Percentiles rank a stretch among this genome's conserved stretches.
Evolutionary conservation across 92 coral and sea anemone genomes (phyloP).

Genomic region (Heliopora coerulea): DNA sequence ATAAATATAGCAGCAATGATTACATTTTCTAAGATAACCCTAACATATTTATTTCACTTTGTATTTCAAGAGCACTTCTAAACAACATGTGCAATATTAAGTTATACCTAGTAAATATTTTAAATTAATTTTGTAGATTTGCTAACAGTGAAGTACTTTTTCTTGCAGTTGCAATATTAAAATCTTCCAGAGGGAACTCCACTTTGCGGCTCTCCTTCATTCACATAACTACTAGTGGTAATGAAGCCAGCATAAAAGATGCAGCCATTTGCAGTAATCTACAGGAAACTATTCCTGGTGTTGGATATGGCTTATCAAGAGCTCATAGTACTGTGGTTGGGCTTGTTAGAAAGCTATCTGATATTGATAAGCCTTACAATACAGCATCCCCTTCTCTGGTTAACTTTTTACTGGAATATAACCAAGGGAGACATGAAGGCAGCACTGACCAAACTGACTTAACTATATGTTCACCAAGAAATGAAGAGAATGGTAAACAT

Average conservation of each 20-base stretch:
- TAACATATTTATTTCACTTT: too few relatives aligned
- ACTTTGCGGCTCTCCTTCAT: background rate
- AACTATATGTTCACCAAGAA: slow-evolving; percentile 19
- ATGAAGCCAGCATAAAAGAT: background rate
- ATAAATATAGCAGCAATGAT: too few relatives aligned
- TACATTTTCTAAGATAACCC: too few relatives aligned
- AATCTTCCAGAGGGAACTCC: slow-evolving; percentile 8
- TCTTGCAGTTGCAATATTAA: slow-evolving; percentile 21
- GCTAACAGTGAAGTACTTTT: background rate
- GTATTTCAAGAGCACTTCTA: too few relatives aligned
- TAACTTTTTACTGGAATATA: background rate
- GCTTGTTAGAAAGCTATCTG: slow-evolving; percentile 15
- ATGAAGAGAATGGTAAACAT: slow-evolving; percentile 1
- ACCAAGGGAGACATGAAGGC: background rate
- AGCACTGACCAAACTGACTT: background rate
- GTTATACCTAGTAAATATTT: too few relatives aligned
- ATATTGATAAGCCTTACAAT: background rate
- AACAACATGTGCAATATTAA: too few relatives aligned
- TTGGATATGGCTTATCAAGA: background rate
- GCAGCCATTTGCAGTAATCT: background rate
- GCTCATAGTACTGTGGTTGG: slow-evolving; percentile 20
- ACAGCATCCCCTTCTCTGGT: background rate
- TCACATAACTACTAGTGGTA: background rate
- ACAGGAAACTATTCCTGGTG: background rate
- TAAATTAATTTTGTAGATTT: background rate